Percentiles rank a stretch among this genome's conserved stretches.
Evolutionary conservation across 2,888 invertebrate species (phyloP).

Genomic region (Drosophila infuscata): DNA sequence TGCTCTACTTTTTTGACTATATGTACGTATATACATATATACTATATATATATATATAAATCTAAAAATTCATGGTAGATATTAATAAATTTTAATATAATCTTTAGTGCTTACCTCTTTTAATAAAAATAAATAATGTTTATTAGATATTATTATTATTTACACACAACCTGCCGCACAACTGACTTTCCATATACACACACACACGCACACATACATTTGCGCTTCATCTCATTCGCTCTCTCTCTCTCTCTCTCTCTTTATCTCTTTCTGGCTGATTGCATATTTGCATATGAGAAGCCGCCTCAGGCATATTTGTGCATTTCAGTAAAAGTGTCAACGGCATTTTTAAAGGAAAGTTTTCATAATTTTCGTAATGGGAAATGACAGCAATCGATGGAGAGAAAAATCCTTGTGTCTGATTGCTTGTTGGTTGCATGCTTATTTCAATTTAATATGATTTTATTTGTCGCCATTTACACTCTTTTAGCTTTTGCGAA

Average conservation of each 20-base stretch:
- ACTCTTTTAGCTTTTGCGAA: constrained; percentile 1
- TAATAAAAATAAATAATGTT: not conserved
- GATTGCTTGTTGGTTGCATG: constrained; percentile 1
- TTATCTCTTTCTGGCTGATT: constrained; percentile 8
- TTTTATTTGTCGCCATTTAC: constrained; percentile 13
- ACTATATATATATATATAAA: no score
- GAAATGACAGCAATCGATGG: constrained; percentile 51
- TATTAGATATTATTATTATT: not conserved
- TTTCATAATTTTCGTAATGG: constrained; percentile 56
- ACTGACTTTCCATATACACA: constrained; percentile 10
- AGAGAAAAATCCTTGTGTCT: constrained; percentile 7
- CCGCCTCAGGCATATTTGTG: constrained; percentile 47
- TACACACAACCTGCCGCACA: constrained; percentile 16
- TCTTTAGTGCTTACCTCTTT: not conserved
- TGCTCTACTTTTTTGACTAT: not conserved
- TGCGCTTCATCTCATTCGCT: not conserved
- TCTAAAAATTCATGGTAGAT: not conserved
- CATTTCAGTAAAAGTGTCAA: constrained; percentile 58
- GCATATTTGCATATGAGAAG: constrained; percentile 38
- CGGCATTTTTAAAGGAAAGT: constrained; percentile 53
- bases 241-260: constrained; percentile 4
- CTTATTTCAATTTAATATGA: constrained; percentile 39
- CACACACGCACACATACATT: not conserved
- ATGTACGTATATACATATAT: no score
- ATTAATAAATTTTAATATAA: not conserved